phyloP scores from a whole-genome alignment of 2,113 vertebrate genomes.

The Rhabdomys dilectus region DNA sequence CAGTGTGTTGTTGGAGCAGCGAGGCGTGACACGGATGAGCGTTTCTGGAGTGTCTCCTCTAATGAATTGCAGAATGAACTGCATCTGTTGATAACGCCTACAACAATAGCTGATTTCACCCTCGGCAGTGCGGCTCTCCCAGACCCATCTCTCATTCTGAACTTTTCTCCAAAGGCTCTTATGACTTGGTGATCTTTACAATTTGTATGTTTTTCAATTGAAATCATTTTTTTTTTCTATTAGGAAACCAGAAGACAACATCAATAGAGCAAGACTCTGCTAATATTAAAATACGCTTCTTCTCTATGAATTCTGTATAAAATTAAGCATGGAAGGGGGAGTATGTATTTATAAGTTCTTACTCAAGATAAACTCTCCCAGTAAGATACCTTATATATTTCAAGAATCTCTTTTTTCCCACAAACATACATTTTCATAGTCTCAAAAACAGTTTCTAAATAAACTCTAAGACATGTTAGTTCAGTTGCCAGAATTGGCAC shows the following conservation, averaged over 20 bases:
- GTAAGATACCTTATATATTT: neutral
- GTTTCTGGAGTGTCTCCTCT: neutral
- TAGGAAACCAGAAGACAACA: conserved; percentile 40
- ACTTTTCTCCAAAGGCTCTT: conserved; percentile 39
- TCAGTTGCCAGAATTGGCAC: neutral
- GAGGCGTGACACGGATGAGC: conserved; percentile 52
- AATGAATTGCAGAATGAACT: conserved; percentile 57
- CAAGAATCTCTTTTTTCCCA: neutral
- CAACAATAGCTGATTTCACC: conserved; percentile 61
- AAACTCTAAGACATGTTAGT: neutral
- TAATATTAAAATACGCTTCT: conserved; percentile 54
- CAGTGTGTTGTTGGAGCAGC: conserved; percentile 14
- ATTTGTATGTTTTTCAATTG: conserved; percentile 42
- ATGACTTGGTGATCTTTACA: conserved; percentile 28
- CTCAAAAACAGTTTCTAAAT: conserved; percentile 40
- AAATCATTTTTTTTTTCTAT: neutral
- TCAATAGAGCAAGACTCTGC: conserved; percentile 47
- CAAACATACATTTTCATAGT: neutral
- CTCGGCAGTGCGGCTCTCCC: conserved; percentile 33
- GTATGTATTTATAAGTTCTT: conserved; percentile 33
- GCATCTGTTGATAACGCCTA: conserved; percentile 33
- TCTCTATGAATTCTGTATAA: conserved; percentile 42
- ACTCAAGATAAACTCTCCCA: neutral
- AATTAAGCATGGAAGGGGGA: conserved; percentile 25
- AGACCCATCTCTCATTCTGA: conserved; percentile 57